Conservation (phyloP, 2,113 vertebrate species). For the Hippocampus guttulatus region DNA sequence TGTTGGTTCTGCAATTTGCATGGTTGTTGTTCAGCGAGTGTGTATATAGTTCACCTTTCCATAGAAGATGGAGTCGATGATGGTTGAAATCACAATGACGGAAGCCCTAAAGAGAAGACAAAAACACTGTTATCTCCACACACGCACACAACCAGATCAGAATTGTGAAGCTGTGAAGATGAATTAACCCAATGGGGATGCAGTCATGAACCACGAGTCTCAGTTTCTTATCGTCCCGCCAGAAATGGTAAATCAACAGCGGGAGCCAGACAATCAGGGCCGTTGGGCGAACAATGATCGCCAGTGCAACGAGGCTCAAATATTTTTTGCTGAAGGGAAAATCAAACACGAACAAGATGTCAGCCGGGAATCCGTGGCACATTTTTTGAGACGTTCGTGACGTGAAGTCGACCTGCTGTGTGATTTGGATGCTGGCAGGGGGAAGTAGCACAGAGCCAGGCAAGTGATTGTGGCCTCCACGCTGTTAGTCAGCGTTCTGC, state of each 20-base stretch:
- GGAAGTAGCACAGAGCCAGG: slow-evolving; percentile 86
- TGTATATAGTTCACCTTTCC: slow-evolving; percentile 76
- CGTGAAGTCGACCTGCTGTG: slow-evolving; percentile 74
- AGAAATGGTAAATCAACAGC: slow-evolving; percentile 80
- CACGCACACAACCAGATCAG: background rate
- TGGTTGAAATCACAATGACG: slow-evolving; percentile 75
- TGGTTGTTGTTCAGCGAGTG: background rate
- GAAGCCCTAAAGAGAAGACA: slow-evolving; percentile 70
- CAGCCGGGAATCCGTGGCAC: background rate
- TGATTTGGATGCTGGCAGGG: slow-evolving; percentile 77
- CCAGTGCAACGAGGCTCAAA: slow-evolving; percentile 78
- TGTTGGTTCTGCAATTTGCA: too few species aligned
- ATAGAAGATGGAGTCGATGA: slow-evolving; percentile 86
- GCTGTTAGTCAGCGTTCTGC: slow-evolving; percentile 92
- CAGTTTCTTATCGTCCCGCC: slow-evolving; percentile 77
- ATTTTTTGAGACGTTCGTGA: background rate
- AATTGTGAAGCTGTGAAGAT: background rate
- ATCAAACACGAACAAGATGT: slow-evolving; percentile 9
- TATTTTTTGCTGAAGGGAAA: slow-evolving; percentile 77
- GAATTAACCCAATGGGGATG: slow-evolving; percentile 81
- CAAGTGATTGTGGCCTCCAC: slow-evolving; percentile 83
- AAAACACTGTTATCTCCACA: background rate
- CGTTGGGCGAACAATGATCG: slow-evolving; percentile 84
- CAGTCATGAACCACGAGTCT: slow-evolving; percentile 71
- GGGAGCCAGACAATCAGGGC: slow-evolving; percentile 88